These are phyloP conservation scores for Cyanistes caeruleus DNA, from an alignment of 2,113 vertebrate genomes.

Conservation along the genomic window DNA sequence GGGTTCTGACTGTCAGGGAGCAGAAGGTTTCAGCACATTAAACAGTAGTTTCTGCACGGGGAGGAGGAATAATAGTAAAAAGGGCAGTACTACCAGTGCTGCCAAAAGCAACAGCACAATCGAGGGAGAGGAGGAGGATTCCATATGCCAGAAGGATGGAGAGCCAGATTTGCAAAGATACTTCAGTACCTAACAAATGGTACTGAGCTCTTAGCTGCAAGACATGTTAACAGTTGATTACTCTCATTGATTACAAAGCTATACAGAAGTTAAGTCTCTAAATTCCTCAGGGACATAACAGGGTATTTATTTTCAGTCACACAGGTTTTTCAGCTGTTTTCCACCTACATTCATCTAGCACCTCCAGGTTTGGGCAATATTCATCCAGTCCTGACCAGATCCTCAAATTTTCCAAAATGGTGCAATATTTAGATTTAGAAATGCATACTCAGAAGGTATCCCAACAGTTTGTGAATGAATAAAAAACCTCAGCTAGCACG, in stretches of 20 bases:
- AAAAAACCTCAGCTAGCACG: background rate
- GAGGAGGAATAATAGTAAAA: background rate
- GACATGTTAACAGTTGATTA: background rate
- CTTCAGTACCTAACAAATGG: slow-evolving; percentile 20
- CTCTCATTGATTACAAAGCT: background rate
- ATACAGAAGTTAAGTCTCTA: background rate
- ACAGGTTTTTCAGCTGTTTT: background rate
- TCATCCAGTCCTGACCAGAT: background rate
- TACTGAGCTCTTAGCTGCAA: background rate
- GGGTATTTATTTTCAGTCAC: background rate
- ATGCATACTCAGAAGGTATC: background rate
- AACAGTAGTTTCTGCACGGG: background rate
- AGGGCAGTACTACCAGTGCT: background rate
- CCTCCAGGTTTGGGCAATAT: background rate
- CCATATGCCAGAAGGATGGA: background rate
- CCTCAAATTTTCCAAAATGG: background rate
- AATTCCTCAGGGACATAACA: background rate
- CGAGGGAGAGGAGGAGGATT: background rate
- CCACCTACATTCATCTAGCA: background rate
- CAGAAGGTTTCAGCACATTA: background rate
- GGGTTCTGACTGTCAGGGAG: background rate
- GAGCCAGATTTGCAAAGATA: slow-evolving; percentile 33
- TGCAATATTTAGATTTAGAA: background rate
- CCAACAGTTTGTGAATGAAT: background rate
- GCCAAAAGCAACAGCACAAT: slow-evolving; percentile 18